A percentile compares a stretch with the other conserved stretches of the same genome.
Conservation (phyloP, 2,888 invertebrate species). For the Nasonia oneida region DNA sequence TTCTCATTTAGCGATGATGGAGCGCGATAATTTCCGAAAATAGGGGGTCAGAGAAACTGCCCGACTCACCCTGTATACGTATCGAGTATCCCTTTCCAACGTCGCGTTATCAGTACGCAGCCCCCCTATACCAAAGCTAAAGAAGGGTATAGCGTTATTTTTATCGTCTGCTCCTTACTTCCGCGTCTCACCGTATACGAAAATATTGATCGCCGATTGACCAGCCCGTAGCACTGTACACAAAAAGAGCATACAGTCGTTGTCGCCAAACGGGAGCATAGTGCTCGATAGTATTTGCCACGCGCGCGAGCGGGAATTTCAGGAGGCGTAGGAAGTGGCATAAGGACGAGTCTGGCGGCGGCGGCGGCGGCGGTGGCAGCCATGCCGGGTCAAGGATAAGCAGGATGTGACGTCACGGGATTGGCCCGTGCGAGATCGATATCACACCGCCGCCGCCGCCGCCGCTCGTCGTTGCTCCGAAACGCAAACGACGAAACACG, state of each 20-base stretch:
- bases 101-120: not conserved
- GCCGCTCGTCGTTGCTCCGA: slow-evolving; percentile 38
- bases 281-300: not conserved
- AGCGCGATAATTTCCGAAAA: not conserved
- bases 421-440: slow-evolving; percentile 73
- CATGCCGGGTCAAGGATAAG: slow-evolving; percentile 78
- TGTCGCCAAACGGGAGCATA: not conserved
- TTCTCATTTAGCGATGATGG: not conserved
- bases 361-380: slow-evolving; percentile 39
- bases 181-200: not conserved
- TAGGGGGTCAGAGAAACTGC: not conserved
- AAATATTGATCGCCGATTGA: slow-evolving; percentile 34
- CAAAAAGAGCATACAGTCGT: not conserved
- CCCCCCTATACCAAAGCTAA: not conserved
- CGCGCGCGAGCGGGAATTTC: not conserved
- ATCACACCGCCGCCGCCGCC: slow-evolving; percentile 65
- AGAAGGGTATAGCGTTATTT: not conserved
- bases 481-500: slow-evolving; percentile 19
- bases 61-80: not conserved
- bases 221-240: not conserved
- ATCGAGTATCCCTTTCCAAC: not conserved
- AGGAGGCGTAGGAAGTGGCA: slow-evolving; percentile 54
- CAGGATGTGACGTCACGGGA: slow-evolving; percentile 78
- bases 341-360: slow-evolving; percentile 68
- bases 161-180: slow-evolving; percentile 1